Base-by-base conservation (phyloP, 1,140 invertebrate genomes). In the Tetragnatha versicolor region DNA sequence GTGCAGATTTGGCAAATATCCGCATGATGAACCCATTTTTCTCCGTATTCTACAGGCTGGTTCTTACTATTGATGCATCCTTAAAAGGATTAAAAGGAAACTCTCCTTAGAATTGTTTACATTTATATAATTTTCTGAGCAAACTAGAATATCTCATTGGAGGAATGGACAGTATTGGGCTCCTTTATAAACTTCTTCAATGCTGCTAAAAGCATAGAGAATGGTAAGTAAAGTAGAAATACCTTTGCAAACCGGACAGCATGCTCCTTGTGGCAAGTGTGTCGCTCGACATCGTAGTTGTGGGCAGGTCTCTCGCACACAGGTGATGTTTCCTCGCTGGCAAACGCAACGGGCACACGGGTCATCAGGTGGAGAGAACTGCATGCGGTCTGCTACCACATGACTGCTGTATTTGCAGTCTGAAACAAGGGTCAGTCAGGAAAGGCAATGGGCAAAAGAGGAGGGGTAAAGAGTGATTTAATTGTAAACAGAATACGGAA, bases 241-340 rank as follows among this genome's bases (percentile, higher is more conserved):
- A 80, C 79, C 79, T 80, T 80, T 80, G 33, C 79, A 80, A 2
- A 76, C 65, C 42, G 72, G 65, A 27, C 79, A 80, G n/a, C 79
- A 80, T 22, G 68, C 25, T 7, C 55, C 65, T 4, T 31, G 0
- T 5, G 65, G 79, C 1, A 49, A 33, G 25, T 80, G 72, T 33
- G 73, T 77, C 0, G n/a, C 72, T n/a, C n/a, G 20, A 22, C 79
- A 80, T n/a, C 53, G 55, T 22, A 80, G 31, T 7, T 47, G 35
- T 3, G 65, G 79, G 45, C 79, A 80, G 1, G 49, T 61, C 47
- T 63, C 58, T 63, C 61, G 58, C 6, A 80, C 60, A 29, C 79
- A 80, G 2, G 72, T 75, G 12, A 75, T 80, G 20, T 68, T 79
- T 9, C 77, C 76, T n/a, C 22, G 20, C 17, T 53, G 9, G 33